Evolutionary conservation across 37 sponge, comb jelly and placozoan species (phyloP).

Genomic region (Ianthella basta): DNA sequence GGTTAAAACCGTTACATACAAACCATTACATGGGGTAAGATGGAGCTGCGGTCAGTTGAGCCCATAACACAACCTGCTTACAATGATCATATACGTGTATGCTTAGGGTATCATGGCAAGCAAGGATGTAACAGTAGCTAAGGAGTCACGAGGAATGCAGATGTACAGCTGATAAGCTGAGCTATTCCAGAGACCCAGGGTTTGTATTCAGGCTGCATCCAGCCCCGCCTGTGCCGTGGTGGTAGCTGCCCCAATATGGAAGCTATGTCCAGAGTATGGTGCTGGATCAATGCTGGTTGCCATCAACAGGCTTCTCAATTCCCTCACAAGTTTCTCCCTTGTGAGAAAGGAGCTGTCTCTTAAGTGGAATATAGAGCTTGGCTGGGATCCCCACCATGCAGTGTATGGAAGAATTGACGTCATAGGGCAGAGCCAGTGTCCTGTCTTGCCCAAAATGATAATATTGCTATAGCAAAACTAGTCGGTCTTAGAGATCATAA

Average conservation of each 20-base stretch:
- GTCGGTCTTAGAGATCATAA: conserved; percentile 25
- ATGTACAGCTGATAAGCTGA: conserved; percentile 23
- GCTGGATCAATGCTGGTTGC: background rate
- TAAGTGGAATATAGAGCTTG: background rate
- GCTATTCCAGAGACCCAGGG: conserved; percentile 31
- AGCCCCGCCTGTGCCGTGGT: conserved; percentile 5
- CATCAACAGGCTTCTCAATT: background rate
- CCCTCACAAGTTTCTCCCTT: background rate
- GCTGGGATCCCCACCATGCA: background rate
- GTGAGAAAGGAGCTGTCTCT: conserved; percentile 1
- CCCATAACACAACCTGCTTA: no score
- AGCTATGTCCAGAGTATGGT: conserved; percentile 24
- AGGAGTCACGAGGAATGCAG: background rate
- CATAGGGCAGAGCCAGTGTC: background rate
- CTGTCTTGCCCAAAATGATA: conserved; percentile 5
- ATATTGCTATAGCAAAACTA: conserved; percentile 8
- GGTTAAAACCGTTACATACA: no score
- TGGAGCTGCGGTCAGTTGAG: no score
- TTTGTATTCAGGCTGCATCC: conserved; percentile 13
- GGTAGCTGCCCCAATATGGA: conserved; percentile 30
- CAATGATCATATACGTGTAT: no score
- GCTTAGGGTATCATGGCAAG: no score
- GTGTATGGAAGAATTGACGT: conserved; percentile 8
- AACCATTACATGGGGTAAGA: no score
- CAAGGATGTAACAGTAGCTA: background rate